These are phyloP conservation scores for Pseudobourletiella spinata DNA, from an alignment of 1,140 invertebrate species.

Conservation along the genomic window DNA sequence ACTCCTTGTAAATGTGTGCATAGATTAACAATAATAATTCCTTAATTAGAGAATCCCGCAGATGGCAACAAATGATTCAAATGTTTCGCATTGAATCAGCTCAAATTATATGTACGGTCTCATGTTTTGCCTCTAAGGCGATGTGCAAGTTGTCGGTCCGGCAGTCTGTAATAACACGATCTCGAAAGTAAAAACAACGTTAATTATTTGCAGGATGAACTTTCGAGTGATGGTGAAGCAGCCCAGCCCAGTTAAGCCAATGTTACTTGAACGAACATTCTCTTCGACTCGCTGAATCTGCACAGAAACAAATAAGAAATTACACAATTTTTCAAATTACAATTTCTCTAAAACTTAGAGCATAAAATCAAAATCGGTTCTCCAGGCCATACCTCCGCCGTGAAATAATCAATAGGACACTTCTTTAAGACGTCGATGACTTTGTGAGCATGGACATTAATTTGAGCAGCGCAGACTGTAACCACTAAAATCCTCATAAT, in stretches of 20 bases:
- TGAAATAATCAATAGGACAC: constrained; percentile 6
- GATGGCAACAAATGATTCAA: too few relatives aligned
- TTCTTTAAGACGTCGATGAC: constrained; percentile 9
- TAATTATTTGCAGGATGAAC: constrained; percentile 12
- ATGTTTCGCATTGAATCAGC: too few relatives aligned
- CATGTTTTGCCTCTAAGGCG: background rate
- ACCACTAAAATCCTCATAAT: constrained; percentile 3
- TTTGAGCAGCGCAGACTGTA: constrained; percentile 3
- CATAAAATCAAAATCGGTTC: too few relatives aligned
- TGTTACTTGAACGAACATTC: background rate
- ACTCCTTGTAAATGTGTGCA: too few relatives aligned
- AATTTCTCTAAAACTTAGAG: background rate
- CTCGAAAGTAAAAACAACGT: constrained; percentile 23
- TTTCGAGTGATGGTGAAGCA: constrained; percentile 17
- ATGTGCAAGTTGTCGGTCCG: background rate
- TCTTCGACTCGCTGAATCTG: constrained; percentile 16
- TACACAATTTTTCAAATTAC: background rate
- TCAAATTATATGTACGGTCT: too few relatives aligned
- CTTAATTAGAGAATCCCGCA: too few relatives aligned
- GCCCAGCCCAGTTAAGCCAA: constrained; percentile 8
- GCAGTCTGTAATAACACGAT: constrained; percentile 22
- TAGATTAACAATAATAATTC: too few relatives aligned
- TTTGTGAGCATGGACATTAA: constrained; percentile 10
- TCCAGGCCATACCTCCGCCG: constrained; percentile 11
- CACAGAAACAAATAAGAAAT: background rate